Percentiles rank a stretch among this genome's conserved stretches.
Evolutionary conservation across 1,140 invertebrate species (phyloP).

Genomic region (Bilobella aurantiaca): DNA sequence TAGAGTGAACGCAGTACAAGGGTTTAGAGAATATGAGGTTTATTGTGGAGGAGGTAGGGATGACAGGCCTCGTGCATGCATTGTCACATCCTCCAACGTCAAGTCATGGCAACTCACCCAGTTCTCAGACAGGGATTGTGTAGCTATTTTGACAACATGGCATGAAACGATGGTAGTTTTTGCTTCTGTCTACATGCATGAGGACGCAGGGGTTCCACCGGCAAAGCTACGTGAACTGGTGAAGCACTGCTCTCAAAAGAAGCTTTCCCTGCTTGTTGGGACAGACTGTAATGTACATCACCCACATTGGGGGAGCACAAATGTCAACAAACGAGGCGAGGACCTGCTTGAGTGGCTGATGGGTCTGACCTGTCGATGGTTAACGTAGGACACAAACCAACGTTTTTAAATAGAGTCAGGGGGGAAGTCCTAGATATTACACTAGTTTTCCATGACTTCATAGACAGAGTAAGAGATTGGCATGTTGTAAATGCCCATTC

Average conservation of each 20-base stretch:
- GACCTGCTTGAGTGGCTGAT: conserved; percentile 12
- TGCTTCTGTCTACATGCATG: conserved; percentile 20
- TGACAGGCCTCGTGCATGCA: background rate
- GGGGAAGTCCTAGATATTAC: conserved; percentile 24
- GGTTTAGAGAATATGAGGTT: no score
- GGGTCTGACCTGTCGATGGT: background rate
- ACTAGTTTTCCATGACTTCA: no score
- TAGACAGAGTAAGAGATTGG: no score
- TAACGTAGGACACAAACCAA: conserved; percentile 11
- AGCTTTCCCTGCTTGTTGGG: conserved; percentile 11
- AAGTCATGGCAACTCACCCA: background rate
- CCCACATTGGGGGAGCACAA: conserved; percentile 13
- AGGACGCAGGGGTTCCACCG: background rate
- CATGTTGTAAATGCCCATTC: no score
- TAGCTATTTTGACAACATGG: background rate
- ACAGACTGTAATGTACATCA: conserved; percentile 23
- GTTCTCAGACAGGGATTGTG: background rate
- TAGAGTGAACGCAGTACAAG: no score
- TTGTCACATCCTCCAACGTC: background rate
- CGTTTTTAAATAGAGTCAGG: conserved; percentile 6
- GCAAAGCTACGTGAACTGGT: background rate
- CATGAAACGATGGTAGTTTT: background rate
- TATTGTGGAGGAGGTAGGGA: no score
- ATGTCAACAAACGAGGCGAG: conserved; percentile 15
- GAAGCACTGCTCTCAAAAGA: background rate